Evolutionary conservation across 2,888 invertebrate genomes (phyloP).

Genomic region (Amiota communis): DNA sequence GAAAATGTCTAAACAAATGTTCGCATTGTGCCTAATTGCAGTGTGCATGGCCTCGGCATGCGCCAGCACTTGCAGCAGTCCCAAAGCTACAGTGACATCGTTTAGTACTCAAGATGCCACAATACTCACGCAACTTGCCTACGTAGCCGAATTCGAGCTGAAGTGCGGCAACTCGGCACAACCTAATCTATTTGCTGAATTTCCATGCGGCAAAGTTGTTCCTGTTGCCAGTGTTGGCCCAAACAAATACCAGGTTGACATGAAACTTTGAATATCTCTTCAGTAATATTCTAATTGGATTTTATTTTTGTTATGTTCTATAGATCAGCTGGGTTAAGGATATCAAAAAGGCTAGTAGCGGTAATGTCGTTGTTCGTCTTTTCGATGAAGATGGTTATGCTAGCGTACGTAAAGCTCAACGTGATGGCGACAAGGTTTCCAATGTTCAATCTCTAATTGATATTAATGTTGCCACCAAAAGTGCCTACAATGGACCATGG

Average conservation of each 20-base stretch:
- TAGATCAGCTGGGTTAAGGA: constrained; percentile 97
- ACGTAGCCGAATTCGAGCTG: constrained; percentile 91
- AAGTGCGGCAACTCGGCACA: constrained; percentile 83
- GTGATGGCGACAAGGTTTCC: constrained; percentile 80
- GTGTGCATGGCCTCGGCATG: constrained; percentile 48
- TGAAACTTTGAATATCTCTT: too few relatives aligned
- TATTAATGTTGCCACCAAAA: constrained; percentile 81
- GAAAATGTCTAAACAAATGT: constrained; percentile 59
- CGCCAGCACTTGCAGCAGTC: constrained; percentile 75
- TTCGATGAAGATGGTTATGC: constrained; percentile 95
- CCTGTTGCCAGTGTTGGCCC: constrained; percentile 86
- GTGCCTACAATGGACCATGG: constrained; percentile 93
- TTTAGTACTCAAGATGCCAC: constrained; percentile 96
- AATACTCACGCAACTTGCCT: constrained; percentile 90
- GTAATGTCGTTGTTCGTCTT: constrained; percentile 85
- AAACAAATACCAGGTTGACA: constrained; percentile 86
- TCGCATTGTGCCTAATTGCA: constrained; percentile 54
- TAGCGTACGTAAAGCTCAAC: constrained; percentile 85
- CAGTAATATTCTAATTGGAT: too few relatives aligned
- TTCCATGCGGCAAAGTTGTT: constrained; percentile 85
- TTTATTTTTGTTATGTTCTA: constrained; percentile 26
- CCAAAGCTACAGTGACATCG: constrained; percentile 82
- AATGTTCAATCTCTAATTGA: constrained; percentile 80
- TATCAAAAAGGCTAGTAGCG: constrained; percentile 85
- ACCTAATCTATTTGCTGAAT: constrained; percentile 89